Evolutionary conservation across 2,797 vertebrate genomes (phyloP).

Genomic region (Poeciliopsis presidionis): DNA sequence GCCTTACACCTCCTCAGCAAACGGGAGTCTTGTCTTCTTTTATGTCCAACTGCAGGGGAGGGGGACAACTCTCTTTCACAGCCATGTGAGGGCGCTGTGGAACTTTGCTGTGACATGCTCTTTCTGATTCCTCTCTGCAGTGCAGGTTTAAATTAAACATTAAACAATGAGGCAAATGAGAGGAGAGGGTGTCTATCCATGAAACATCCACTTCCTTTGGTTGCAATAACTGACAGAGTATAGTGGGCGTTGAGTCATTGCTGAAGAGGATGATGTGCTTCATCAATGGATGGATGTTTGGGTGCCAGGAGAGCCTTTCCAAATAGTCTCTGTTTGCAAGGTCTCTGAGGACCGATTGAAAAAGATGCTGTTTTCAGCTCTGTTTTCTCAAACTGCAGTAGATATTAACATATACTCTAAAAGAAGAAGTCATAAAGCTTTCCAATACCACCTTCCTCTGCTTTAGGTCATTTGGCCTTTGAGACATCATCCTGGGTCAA

Average conservation of each 20-base stretch:
- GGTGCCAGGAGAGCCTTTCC: constrained; percentile 38
- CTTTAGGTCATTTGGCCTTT: neutral
- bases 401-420: neutral
- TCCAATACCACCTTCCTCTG: neutral
- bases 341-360: neutral
- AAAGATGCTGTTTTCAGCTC: neutral
- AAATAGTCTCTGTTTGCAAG: constrained; percentile 25
- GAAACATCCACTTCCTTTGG: constrained; percentile 49
- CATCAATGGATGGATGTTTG: constrained; percentile 33
- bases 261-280: constrained; percentile 39
- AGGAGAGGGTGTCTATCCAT: constrained; percentile 48
- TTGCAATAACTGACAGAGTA: constrained; percentile 45
- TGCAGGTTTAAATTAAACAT: constrained; percentile 73
- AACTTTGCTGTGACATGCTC: neutral
- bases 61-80: neutral
- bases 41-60: neutral
- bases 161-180: constrained; percentile 63
- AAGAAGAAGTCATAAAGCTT: neutral
- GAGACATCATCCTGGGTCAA: neutral
- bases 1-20: neutral
- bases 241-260: constrained; percentile 56
- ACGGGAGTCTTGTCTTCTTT: neutral
- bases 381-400: neutral
- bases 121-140: constrained; percentile 65
- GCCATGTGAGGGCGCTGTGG: constrained; percentile 5